A percentile compares a stretch with the other conserved stretches of the same genome.
phyloP scores from a whole-genome alignment of 2,888 invertebrate genomes.

The Hecatera dysodea region DNA sequence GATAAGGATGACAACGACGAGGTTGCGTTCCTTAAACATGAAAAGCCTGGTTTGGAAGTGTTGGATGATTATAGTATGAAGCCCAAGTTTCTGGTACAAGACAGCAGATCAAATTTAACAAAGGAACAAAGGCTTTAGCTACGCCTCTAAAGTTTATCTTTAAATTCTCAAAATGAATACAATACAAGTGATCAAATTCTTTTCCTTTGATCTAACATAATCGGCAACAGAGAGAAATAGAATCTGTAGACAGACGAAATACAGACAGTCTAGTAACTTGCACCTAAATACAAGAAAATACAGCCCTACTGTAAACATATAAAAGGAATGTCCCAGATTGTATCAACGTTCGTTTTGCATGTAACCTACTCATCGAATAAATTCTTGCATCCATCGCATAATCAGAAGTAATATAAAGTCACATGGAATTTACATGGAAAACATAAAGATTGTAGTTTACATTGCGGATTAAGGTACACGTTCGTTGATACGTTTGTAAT shows the following conservation, averaged over 20 bases:
- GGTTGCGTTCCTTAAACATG: fast-evolving
- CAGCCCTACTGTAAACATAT: slow-evolving; percentile 52
- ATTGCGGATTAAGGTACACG: slow-evolving; percentile 48
- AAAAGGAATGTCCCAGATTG: slow-evolving; percentile 62
- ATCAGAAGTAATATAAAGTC: slow-evolving; percentile 66
- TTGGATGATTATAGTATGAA: neutral
- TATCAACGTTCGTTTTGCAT: slow-evolving; percentile 56
- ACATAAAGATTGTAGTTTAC: slow-evolving; percentile 68
- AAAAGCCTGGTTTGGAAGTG: neutral
- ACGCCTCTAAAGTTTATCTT: neutral
- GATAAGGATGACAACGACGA: slow-evolving; percentile 22
- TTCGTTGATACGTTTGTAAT: slow-evolving; percentile 24
- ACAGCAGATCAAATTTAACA: neutral
- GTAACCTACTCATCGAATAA: slow-evolving; percentile 60
- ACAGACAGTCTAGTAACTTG: slow-evolving; percentile 20
- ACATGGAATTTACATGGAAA: slow-evolving; percentile 65
- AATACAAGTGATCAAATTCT: slow-evolving; percentile 2
- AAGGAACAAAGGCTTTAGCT: neutral
- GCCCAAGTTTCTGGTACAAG: neutral
- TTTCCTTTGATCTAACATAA: slow-evolving; percentile 34
- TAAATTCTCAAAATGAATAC: slow-evolving; percentile 4
- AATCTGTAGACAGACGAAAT: slow-evolving; percentile 40
- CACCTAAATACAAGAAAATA: slow-evolving; percentile 24
- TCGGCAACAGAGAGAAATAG: slow-evolving; percentile 19
- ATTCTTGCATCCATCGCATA: slow-evolving; percentile 57